phyloP scores from a whole-genome alignment of 2,888 invertebrate genomes.

The Chalcis sispes region DNA sequence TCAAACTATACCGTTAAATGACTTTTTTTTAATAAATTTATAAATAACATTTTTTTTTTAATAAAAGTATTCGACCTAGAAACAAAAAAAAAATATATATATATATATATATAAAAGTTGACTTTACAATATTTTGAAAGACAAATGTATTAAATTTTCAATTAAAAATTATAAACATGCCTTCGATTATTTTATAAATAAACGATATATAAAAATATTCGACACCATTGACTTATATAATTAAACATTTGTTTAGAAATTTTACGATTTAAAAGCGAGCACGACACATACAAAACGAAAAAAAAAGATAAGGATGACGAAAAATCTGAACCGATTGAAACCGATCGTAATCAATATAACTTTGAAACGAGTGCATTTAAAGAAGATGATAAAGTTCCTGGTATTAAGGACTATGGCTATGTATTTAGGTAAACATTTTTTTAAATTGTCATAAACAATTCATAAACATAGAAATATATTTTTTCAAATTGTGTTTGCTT shows the following conservation, averaged over 20 bases:
- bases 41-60: no score
- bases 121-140: no score
- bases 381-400: constrained; percentile 63
- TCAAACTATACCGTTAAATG: no score
- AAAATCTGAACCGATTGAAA: constrained; percentile 61
- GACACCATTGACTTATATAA: no score
- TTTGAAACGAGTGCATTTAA: constrained; percentile 60
- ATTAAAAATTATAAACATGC: no score
- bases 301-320: constrained; percentile 49
- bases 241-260: constrained; percentile 64
- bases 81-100: no score
- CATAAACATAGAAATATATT: neutral
- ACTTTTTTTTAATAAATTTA: no score
- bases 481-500: no score
- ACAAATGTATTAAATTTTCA: no score
- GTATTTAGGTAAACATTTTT: constrained; percentile 66
- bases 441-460: neutral
- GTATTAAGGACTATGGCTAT: constrained; percentile 66
- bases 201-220: neutral
- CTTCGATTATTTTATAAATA: neutral
- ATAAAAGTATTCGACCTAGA: no score
- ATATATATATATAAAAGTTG: no score
- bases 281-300: constrained; percentile 59
- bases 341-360: constrained; percentile 69
- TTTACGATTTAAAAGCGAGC: constrained; percentile 69